A percentile compares a stretch with the other conserved stretches of the same genome.
Conservation (phyloP, 2,888 invertebrate species). For the Polyommatus iphigenia region DNA sequence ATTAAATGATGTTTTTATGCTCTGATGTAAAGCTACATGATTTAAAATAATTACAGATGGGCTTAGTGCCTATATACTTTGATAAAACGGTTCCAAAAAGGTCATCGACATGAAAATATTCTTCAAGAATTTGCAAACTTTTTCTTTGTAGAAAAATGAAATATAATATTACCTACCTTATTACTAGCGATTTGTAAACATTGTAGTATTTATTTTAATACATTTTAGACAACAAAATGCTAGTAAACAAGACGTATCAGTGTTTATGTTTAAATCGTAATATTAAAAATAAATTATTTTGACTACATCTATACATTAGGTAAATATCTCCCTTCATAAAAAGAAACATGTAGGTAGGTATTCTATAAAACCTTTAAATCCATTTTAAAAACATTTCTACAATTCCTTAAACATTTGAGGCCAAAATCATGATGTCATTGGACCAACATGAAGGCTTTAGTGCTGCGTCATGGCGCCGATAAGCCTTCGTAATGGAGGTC, state of each 20-base stretch:
- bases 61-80: neutral
- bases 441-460: neutral
- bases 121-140: neutral
- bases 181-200: neutral
- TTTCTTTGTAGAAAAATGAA: too few species aligned
- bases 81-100: neutral
- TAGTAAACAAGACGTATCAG: neutral
- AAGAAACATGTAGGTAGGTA: neutral
- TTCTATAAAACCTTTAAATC: neutral
- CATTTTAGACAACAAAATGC: neutral
- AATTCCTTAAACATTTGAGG: neutral
- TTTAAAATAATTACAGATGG: neutral
- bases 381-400: neutral
- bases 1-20: neutral
- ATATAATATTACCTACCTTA: too few species aligned
- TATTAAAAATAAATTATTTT: neutral
- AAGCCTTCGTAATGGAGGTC: slow-evolving; percentile 1
- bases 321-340: neutral
- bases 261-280: neutral
- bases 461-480: slow-evolving; percentile 1
- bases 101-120: neutral
- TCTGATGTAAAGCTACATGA: neutral
- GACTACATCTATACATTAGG: neutral
- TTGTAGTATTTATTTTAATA: neutral
- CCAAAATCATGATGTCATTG: neutral